Evolutionary conservation across 2,113 vertebrate genomes (phyloP), one percentile per base, ranked within the genome.

Genomic region (Fregata magnificens): DNA sequence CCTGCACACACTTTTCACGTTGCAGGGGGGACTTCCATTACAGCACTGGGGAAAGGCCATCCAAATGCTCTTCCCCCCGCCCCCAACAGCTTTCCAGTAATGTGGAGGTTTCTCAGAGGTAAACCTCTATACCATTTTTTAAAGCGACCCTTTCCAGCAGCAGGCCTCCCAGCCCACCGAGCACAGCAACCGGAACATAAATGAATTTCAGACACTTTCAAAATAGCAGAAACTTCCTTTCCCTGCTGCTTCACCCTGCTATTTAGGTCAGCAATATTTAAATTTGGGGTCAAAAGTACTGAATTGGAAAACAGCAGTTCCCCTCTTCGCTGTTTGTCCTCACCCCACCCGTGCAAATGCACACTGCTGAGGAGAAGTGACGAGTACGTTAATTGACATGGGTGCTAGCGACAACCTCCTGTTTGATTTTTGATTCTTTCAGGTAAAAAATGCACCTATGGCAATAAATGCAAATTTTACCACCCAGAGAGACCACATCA

Each of bases 391-490:
- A 34, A 31, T 9, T 2, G 4, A 7, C 2, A 0, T 4, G 24
- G 32, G 11, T 61, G 49, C 36, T 40, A 16, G 12, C 0, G 8
- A 65, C 59, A 70, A 31, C 7, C n/a, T 89, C 42, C 42, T 24
- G 12, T 28, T 58, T 53, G n/a, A 18, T 26, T 74, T 81, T 24
- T 31, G 7, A 16, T 90, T 74, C 62, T 93, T 95, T 79, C 94
- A 99, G 99, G 99, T 70, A 99, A 98, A 98, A 99, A 99, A 82
- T 99, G 99, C 76, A 99, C 99, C 6, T 99, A 99, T 11, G 99
- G 99, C 49, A 97, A 98, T 69, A 99, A 99, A 97, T 99, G 99
- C 92, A 99, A 99, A 90, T 99, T 99, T 98, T 99, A 99, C 90
- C 99, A 99, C 70, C 98, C 99, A 0, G 99, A 99, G 94, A 97